Evolutionary conservation across 2,888 invertebrate genomes (phyloP).

Genomic region (Microdon myrmicae): DNA sequence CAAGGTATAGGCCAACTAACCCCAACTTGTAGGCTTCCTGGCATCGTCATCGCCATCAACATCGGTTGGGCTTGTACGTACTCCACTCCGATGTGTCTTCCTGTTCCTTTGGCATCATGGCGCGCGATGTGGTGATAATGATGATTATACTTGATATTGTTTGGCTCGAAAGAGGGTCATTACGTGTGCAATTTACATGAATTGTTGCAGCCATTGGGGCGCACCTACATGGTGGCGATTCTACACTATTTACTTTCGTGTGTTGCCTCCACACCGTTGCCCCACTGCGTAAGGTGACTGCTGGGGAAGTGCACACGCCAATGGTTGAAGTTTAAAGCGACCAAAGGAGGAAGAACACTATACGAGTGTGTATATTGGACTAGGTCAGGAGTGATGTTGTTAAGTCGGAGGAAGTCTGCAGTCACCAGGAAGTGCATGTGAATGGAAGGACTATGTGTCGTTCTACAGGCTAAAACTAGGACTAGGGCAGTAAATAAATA

Average conservation of each 20-base stretch:
- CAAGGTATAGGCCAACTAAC: slow-evolving; percentile 47
- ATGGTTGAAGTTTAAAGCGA: too few species aligned
- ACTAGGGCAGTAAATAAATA: too few species aligned
- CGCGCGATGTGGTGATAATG: slow-evolving; percentile 19
- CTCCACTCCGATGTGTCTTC: slow-evolving; percentile 1
- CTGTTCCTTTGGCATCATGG: slow-evolving; percentile 1
- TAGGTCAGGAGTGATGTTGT: slow-evolving; percentile 39
- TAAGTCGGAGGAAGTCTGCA: slow-evolving; percentile 9
- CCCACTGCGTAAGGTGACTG: too few species aligned
- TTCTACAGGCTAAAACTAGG: too few species aligned
- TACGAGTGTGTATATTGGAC: slow-evolving; percentile 14
- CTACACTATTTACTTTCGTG: slow-evolving; percentile 40
- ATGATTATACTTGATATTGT: slow-evolving; percentile 47
- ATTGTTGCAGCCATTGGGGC: slow-evolving; percentile 43
- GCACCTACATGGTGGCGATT: slow-evolving; percentile 35
- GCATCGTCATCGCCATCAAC: slow-evolving; percentile 5
- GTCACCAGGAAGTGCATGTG: slow-evolving; percentile 15
- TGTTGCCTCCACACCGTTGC: too few species aligned
- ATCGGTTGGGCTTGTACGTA: not conserved
- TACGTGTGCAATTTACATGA: slow-evolving; percentile 50
- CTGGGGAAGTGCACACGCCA: too few species aligned
- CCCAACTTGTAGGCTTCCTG: slow-evolving; percentile 24
- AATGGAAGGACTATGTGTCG: too few species aligned
- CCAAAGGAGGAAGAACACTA: slow-evolving; percentile 7
- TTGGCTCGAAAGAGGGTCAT: slow-evolving; percentile 46